Evolutionary conservation across 2,113 vertebrate genomes (phyloP).

Genomic region (Zapornia atra): DNA sequence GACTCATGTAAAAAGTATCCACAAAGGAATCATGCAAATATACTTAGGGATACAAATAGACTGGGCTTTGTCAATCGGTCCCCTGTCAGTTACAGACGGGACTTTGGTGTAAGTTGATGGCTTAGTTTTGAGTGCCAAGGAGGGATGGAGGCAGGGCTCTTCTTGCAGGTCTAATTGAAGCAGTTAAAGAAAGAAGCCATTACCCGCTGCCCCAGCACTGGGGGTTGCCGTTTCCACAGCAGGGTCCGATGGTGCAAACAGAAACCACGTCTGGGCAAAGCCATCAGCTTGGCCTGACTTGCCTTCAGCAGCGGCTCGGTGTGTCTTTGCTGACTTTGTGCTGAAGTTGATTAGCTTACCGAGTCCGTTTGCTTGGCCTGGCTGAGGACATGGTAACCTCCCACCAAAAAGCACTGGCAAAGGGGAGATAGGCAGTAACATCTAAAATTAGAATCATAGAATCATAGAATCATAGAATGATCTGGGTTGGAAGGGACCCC

Average conservation of each 20-base stretch:
- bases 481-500: too few species aligned
- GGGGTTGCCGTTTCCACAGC: background rate
- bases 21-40: background rate
- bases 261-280: rapidly evolving
- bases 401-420: background rate
- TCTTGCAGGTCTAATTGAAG: background rate
- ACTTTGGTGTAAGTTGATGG: background rate
- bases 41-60: background rate
- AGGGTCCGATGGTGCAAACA: background rate
- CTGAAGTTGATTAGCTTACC: background rate
- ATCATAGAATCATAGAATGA: too few species aligned
- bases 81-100: background rate
- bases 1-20: constrained; percentile 42
- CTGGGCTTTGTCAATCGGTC: background rate
- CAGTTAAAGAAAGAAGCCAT: background rate
- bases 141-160: background rate
- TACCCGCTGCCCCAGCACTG: background rate
- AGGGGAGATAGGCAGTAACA: background rate
- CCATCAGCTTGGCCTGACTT: background rate
- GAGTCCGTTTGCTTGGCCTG: rapidly evolving
- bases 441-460: constrained; percentile 10
- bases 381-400: background rate
- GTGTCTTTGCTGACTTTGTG: background rate
- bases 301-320: background rate
- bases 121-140: background rate